Conservation (phyloP, 1,140 invertebrate genomes). For the Nasonia longicornis region DNA sequence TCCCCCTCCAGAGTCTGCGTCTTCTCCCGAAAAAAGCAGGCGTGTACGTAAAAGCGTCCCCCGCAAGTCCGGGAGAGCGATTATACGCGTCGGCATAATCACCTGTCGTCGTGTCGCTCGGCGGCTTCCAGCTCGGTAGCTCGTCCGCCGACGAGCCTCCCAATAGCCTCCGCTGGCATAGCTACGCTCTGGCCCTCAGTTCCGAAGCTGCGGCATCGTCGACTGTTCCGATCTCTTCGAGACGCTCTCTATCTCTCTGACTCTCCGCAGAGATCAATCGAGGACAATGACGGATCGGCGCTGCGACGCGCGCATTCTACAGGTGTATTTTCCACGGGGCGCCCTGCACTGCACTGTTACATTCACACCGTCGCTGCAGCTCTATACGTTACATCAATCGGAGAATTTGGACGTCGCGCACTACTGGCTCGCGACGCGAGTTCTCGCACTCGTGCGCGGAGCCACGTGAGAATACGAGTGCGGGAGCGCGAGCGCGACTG, state of each 20-base stretch:
- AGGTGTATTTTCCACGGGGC: not conserved
- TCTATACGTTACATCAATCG: too few species aligned
- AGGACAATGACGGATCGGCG: not conserved
- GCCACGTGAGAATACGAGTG: not conserved
- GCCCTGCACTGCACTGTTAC: not conserved
- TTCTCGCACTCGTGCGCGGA: not conserved
- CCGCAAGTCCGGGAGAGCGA: too few species aligned
- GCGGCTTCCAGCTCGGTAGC: not conserved
- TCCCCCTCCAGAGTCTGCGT: not conserved
- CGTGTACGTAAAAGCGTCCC: too few species aligned
- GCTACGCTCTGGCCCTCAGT: not conserved
- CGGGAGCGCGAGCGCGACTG: too few species aligned
- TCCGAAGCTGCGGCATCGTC: not conserved
- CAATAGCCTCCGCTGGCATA: not conserved
- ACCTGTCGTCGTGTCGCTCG: not conserved
- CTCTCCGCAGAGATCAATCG: not conserved
- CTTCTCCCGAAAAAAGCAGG: not conserved
- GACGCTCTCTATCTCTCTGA: not conserved
- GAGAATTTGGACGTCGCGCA: not conserved
- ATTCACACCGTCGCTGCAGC: too few species aligned
- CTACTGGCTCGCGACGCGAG: not conserved
- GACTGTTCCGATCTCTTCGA: not conserved
- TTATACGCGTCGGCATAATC: not conserved
- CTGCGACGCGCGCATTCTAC: constrained; percentile 8
- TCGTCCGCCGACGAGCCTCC: not conserved